Evolutionary conservation across 2,888 invertebrate genomes (phyloP).

Genomic region (Polyploca ridens): DNA sequence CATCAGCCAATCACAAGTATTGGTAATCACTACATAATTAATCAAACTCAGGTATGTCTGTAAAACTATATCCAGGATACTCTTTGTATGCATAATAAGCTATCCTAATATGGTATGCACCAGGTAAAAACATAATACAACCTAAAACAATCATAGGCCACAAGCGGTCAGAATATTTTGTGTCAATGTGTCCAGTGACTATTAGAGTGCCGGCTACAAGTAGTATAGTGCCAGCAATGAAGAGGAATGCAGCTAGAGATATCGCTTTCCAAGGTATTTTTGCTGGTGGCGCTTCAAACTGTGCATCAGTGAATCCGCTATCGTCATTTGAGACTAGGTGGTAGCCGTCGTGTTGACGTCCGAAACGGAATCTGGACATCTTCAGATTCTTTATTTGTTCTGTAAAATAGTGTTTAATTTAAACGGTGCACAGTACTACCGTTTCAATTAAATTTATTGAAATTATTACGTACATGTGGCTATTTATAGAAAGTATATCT

Average conservation of each 20-base stretch:
- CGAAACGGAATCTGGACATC: constrained; percentile 86
- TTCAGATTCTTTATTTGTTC: constrained; percentile 53
- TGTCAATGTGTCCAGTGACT: constrained; percentile 91
- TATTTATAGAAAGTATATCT: too few relatives aligned
- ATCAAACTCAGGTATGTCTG: constrained; percentile 95
- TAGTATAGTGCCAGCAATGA: constrained; percentile 90
- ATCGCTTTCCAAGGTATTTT: constrained; percentile 95
- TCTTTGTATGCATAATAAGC: constrained; percentile 94
- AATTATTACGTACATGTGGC: too few relatives aligned
- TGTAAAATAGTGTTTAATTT: constrained; percentile 31
- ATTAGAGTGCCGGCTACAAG: constrained; percentile 91
- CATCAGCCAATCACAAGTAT: too few relatives aligned
- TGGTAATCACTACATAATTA: constrained; percentile 29
- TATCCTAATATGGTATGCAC: constrained; percentile 95
- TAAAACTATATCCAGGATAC: constrained; percentile 93
- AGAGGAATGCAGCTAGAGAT: constrained; percentile 89
- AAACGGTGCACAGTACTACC: too few relatives aligned
- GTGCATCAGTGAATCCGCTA: constrained; percentile 89
- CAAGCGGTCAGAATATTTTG: constrained; percentile 93
- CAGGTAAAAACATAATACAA: constrained; percentile 95
- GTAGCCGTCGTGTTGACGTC: constrained; percentile 86
- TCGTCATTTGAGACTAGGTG: constrained; percentile 83
- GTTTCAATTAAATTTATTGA: too few relatives aligned
- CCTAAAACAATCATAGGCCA: constrained; percentile 96
- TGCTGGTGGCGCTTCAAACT: constrained; percentile 86